Evolutionary conservation across 2,888 invertebrate species (phyloP), one percentile per base, ranked within the genome.

Genomic region (Glyphotaelius pellucidus): DNA sequence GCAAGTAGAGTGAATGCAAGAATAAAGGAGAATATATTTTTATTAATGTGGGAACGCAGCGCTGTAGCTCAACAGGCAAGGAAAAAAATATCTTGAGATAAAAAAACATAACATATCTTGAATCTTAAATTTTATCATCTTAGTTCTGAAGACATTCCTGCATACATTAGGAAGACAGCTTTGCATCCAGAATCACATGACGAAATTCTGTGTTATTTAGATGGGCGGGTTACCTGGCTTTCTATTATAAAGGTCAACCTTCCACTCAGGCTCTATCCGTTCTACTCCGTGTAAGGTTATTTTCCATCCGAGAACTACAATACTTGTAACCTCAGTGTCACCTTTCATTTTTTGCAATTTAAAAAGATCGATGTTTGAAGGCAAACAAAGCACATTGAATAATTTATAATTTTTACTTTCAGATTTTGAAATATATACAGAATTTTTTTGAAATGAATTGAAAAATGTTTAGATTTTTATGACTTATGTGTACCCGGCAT

Each of bases 191-290:
- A 83, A 30, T 42, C 86, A 38, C 42, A 30, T 86, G 38, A 86
- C n/a, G 30, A n/a, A 42, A 42, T 25, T 35, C 42, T 47, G 86
- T 86, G 30, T 42, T 86, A 42, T 86, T 38, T 35, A 86, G 86
- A 42, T 42, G 47, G 86, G 86, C 35, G 86, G 42, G 35, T 86
- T 30, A 25, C 47, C 30, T 86, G 30, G 42, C 86, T 86, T 86
- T 86, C 86, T 86, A 86, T 38, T 86, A 42, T 42, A 86, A 86
- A 86, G 86, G 86, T 86, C 86, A 86, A 35, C 42, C 35, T 47
- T 86, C 86, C 15, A 86, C 35, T 83, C 25, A 67, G 25, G 67
- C n/a, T 67, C 67, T 67, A 67, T 25, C 67, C 67, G 67, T 25
- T 67, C 25, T 67, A 19, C 67, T 67, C 67, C 67, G 67, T 67